Base-by-base conservation (phyloP, 2,888 invertebrate genomes). In the Punctoribates punctum region DNA sequence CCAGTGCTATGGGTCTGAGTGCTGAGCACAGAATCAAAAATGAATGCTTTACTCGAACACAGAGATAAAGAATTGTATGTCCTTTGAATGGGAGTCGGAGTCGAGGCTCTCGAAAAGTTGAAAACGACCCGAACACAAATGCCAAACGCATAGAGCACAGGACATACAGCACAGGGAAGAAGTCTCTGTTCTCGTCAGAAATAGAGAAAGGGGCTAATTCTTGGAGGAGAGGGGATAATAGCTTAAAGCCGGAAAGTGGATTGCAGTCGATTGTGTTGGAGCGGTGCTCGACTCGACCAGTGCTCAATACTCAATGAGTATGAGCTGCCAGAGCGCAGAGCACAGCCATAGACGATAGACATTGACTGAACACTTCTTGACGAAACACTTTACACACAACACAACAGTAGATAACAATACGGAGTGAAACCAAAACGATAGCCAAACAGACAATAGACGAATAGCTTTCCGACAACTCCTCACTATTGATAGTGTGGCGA, bases 201-300 rank as follows among this genome's bases (percentile, higher is more conserved):
- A 9, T 15, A 23, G 34, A 25, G 20, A 67, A n/a, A 38, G 67
- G 38, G 38, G 54, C 54, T 20, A 54, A n/a, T 54, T n/a, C 20
- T n/a, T n/a, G 11, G 67, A 17, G 25, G 20, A 38, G n/a, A 17
- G 67, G 38, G n/a, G 34, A 67, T 67, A 67, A 67, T 67, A 38
- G 67, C 67, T 67, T 38, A 67, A 67, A 67, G 67, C 67, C 67
- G 67, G 67, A 67, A 67, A 67, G 67, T 67, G 67, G 67, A 67
- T 67, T 67, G 67, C 13, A 67, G 67, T 67, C 67, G 67, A 67
- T 38, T 67, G 38, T 57, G 57, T 48, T 5, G 34, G 3, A 34
- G 34, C 34, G 34, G 34, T n/a, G n/a, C 34, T 34, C 34, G 34
- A 34, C 34, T 34, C 34, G 34, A 34, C 34, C 34, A 34, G 34